Conservation (phyloP, 2,113 vertebrate species). For the Mus spicilegus region DNA sequence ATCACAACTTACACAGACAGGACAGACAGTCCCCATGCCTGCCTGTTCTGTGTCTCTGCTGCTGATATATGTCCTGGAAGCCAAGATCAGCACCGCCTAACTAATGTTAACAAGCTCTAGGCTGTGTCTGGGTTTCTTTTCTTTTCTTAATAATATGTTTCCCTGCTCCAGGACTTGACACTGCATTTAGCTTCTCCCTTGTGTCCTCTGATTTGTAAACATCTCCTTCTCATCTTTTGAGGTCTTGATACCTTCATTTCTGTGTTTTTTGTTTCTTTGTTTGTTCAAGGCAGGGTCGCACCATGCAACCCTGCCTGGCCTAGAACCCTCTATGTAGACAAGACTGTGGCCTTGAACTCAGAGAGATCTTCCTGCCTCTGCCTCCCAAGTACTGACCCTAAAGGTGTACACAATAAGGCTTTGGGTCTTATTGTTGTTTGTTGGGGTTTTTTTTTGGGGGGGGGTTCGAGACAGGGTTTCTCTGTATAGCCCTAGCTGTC, state of each 20-base stretch:
- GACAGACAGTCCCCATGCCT: rapidly evolving
- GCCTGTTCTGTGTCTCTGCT: rapidly evolving
- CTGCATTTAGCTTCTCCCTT: rapidly evolving
- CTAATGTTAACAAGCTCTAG: rapidly evolving
- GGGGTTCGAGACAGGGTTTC: too few species aligned
- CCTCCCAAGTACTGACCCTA: background rate
- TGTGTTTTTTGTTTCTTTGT: background rate
- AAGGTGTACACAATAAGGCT: background rate
- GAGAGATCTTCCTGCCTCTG: background rate
- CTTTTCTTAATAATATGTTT: rapidly evolving
- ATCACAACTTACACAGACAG: background rate
- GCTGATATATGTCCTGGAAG: rapidly evolving
- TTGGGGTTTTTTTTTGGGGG: background rate
- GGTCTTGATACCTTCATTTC: background rate
- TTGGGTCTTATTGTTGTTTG: background rate
- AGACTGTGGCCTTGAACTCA: background rate
- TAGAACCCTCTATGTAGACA: background rate
- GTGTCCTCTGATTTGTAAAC: background rate
- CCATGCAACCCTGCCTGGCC: background rate
- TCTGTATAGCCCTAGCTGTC: too few species aligned
- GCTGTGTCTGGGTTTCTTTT: background rate
- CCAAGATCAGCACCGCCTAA: background rate
- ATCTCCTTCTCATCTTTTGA: background rate
- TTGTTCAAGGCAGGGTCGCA: background rate
- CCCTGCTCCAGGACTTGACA: background rate